Evolutionary conservation across 2,888 invertebrate genomes (phyloP), one percentile per base, ranked within the genome.

Genomic region (Pristionchus entomophagus): DNA sequence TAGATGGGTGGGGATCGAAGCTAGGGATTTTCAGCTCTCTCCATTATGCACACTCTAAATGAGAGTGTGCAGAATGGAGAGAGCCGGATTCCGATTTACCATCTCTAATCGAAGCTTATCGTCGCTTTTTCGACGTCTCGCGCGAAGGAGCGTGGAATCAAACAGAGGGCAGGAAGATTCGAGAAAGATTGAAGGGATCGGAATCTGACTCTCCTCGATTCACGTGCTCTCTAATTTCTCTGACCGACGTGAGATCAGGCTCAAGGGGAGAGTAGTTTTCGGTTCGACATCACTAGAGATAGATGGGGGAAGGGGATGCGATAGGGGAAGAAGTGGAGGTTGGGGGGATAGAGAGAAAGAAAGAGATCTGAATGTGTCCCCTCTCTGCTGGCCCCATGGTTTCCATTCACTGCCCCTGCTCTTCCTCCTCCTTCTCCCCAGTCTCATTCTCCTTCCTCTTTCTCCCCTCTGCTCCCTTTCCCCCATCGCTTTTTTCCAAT

Each of bases 81-180:
- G n/a, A n/a, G n/a, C n/a, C n/a, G n/a, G n/a, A n/a, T n/a, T n/a
- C n/a, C n/a, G n/a, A n/a, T n/a, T n/a, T n/a, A n/a, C n/a, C n/a
- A n/a, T n/a, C n/a, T n/a, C n/a, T n/a, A n/a, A n/a, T n/a, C n/a
- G n/a, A n/a, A n/a, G n/a, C n/a, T n/a, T n/a, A n/a, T n/a, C 62
- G 29, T n/a, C 69, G 38, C 38, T 69, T 69, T 69, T 69, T 69
- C 38, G 38, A 41, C 38, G 69, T 38, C 35, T 29, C 35, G 69
- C 69, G 69, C 69, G 38, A 69, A 69, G 32, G 12, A 17, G 19
- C 5, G 29, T 19, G 12, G 22, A 69, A 22, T 69, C 69, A 69
- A 69, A 69, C 69, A 69, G 32, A 69, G 56, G 56, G 56, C 56
- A 56, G 38, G 69, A 32, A 69, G 69, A 69, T 69, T 69, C 69